These are phyloP conservation scores for Echiichthys vipera DNA, from an alignment of 2,797 vertebrate genomes.

Conservation along the genomic window DNA sequence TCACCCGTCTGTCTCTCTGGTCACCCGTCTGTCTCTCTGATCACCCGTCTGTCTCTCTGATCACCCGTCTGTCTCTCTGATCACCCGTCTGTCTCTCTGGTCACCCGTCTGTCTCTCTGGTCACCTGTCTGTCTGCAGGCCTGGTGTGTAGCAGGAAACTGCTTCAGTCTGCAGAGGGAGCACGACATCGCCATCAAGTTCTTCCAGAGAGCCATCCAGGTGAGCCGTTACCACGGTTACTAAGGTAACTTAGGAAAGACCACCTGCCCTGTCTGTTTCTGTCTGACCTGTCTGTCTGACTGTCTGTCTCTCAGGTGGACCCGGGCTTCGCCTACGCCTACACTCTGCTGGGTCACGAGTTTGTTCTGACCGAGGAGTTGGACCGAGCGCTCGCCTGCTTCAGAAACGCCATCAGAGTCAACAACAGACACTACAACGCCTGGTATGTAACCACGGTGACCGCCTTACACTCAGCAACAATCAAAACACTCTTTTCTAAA, in stretches of 20 bases:
- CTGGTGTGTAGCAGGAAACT: conserved; percentile 98
- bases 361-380: conserved; percentile 96
- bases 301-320: conserved; percentile 91
- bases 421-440: conserved; percentile 96
- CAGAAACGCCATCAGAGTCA: conserved; percentile 95
- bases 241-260: not conserved
- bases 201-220: conserved; percentile 98
- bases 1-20: not conserved
- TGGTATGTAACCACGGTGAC: conserved; percentile 77
- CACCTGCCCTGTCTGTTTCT: not conserved
- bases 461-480: too few relatives aligned
- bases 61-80: not conserved
- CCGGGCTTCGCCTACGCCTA: conserved; percentile 97
- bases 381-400: conserved; percentile 97
- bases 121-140: conserved; percentile 85
- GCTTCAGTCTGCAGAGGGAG: conserved; percentile 97
- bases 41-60: not conserved
- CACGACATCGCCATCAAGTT: conserved; percentile 99
- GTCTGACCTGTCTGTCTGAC: not conserved
- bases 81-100: not conserved
- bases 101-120: too few relatives aligned
- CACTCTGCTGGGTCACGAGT: conserved; percentile 95
- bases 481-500: too few relatives aligned
- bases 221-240: conserved; percentile 70
- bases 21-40: not conserved